phyloP scores from a whole-genome alignment of 2,113 vertebrate genomes.

The Sardina pilchardus region DNA sequence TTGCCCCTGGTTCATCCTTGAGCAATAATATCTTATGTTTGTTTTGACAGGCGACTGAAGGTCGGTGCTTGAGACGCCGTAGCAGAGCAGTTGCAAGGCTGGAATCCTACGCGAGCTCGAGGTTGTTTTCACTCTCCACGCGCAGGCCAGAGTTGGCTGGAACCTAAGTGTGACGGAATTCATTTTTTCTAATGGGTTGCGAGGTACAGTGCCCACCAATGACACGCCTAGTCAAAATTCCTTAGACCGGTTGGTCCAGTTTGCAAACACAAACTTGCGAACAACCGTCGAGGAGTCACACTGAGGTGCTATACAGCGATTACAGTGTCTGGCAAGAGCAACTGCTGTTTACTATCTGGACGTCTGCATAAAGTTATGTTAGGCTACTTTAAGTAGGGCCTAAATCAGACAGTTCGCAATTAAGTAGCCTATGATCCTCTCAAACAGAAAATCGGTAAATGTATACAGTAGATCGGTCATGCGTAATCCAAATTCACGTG shows the following conservation, averaged over 20 bases:
- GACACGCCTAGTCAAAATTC: neutral
- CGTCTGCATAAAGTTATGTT: neutral
- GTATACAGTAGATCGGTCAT: neutral
- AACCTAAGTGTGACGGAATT: constrained; percentile 45
- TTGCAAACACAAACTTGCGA: neutral
- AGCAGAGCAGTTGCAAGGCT: constrained; percentile 14
- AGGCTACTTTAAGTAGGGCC: too few relatives aligned
- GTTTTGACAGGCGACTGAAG: neutral
- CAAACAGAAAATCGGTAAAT: neutral
- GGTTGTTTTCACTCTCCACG: constrained; percentile 31
- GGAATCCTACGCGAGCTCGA: constrained; percentile 33
- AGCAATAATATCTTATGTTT: constrained; percentile 46
- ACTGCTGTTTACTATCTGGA: neutral
- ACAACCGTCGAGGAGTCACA: neutral
- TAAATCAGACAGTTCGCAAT: neutral
- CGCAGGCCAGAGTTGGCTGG: constrained; percentile 40
- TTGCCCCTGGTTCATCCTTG: constrained; percentile 45
- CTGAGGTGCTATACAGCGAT: neutral
- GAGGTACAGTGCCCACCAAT: neutral
- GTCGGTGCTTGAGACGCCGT: neutral
- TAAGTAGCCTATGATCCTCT: neutral
- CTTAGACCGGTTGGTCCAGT: neutral
- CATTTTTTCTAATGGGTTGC: constrained; percentile 45
- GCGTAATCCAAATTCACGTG: neutral
- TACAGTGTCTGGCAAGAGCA: neutral